These are phyloP conservation scores for Drosophila ogumai DNA, from an alignment of 1,140 invertebrate species.

Conservation along the genomic window DNA sequence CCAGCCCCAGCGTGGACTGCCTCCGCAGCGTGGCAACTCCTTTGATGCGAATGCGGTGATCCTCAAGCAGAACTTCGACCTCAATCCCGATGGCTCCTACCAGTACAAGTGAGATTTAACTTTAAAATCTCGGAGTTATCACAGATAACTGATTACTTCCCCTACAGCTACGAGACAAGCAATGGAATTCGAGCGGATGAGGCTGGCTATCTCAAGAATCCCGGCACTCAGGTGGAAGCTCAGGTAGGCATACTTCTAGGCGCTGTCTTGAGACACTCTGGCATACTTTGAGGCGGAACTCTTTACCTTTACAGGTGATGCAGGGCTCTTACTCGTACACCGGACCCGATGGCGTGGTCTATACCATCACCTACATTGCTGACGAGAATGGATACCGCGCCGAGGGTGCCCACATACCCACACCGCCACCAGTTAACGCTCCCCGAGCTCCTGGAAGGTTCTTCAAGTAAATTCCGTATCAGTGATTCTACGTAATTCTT, in stretches of 20 bases:
- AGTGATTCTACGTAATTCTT: constrained; percentile 29
- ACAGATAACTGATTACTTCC: too few relatives aligned
- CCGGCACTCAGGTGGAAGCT: constrained; percentile 85
- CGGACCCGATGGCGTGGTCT: constrained; percentile 88
- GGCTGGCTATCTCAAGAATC: constrained; percentile 87
- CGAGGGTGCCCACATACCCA: constrained; percentile 86
- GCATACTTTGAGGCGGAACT: constrained; percentile 22
- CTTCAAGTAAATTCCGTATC: constrained; percentile 73
- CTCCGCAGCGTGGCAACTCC: constrained; percentile 59
- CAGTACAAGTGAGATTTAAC: constrained; percentile 75
- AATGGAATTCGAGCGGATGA: constrained; percentile 88
- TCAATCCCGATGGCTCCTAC: constrained; percentile 86
- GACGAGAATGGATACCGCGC: constrained; percentile 89
- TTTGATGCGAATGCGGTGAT: constrained; percentile 84
- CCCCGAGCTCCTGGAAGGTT: constrained; percentile 77
- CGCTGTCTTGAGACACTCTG: background rate
- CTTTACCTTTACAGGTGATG: constrained; percentile 85
- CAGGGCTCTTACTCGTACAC: constrained; percentile 88
- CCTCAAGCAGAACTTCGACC: constrained; percentile 85
- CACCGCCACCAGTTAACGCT: constrained; percentile 86
- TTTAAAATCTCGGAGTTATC: too few relatives aligned
- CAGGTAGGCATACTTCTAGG: constrained; percentile 78
- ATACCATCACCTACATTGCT: constrained; percentile 88
- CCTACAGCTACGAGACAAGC: constrained; percentile 87
- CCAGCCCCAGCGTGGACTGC: constrained; percentile 77